Evolutionary conservation across 1,140 invertebrate species (phyloP), one percentile per base, ranked within the genome.

Genomic region (Batillaria attramentaria): DNA sequence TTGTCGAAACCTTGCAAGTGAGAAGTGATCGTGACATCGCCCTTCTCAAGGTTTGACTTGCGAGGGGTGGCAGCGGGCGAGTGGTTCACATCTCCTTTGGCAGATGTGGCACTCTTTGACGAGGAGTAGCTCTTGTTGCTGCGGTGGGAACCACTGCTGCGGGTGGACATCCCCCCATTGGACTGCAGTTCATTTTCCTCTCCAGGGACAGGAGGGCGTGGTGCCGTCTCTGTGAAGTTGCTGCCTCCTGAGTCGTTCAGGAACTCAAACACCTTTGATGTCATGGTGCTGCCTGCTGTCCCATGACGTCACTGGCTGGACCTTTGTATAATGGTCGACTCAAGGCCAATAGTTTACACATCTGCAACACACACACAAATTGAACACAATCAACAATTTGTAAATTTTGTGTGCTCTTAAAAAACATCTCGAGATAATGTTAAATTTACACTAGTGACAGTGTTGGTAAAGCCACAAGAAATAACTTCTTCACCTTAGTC

Each of bases 131-230:
- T 83, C 65, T 87, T 87, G 72, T 70, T 84, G 68, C 85, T 88
- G 79, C 86, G 87, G 70, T 87, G 86, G 4, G 89, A 90, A 76
- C 85, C 86, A 77, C 85, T 87, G 75, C 86, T 89, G 46, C 83
- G 81, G 35, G 86, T 89, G 35, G 88, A 89, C 81, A 88, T 84
- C 33, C 87, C 87, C 41, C 87, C 86, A 85, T 87, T 88, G 18
- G 85, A 88, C 60, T 86, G 84, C 37, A 87, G 86, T 78, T 90
- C 90, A 87, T 90, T 91, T 79, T 91, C 90, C 79, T 91, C 89
- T 33, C 90, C 90, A 28, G 87, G 89, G 35, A 90, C 88, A 39
- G 90, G 90, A 35, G 90, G 90, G 20, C 90, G 84, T 18, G 87
- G 87, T 54, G 87, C 85, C 33, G 85, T 87, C 80, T 90, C 90